Evolutionary conservation across 2,113 vertebrate species (phyloP), one percentile per base, ranked within the genome.

Genomic region (Grallaria varia): DNA sequence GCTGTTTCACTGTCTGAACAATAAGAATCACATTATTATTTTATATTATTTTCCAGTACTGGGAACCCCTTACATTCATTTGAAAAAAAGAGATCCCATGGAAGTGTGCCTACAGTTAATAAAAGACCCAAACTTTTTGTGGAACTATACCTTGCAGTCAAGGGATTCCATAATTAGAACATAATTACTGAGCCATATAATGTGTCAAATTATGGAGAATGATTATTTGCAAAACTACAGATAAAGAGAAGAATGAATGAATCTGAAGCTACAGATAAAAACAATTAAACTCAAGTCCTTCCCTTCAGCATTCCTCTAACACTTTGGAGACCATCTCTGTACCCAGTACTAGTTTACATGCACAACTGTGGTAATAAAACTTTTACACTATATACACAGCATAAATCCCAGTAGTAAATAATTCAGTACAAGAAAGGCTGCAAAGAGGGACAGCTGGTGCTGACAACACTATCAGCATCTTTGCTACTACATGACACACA

Each of bases 371-470:
- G 68, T 24, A 83, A 95, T 93, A 90, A 96, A 97, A 95, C 53
- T 86, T 94, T 91, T 75, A 89, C 84, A 44, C 82, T 86, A 63
- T 53, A 93, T 56, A 92, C 74, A 82, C 33, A 89, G 91, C 66
- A 84, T 74, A 93, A 97, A 88, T 91, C 95, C 88, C 93, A 92
- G 77, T 3, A 95, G 93, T 96, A 97, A 97, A 97, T 96, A 96
- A 96, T 80, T 90, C 72, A 92, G 72, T 10, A 87, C 35, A 71
- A 95, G 88, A 63, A 95, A 90, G 45, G 84, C 89, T 94, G 85
- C 81, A 85, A 93, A 71, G 87, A 88, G 86, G 74, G 91, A 96
- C 93, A 95, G 91, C 87, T 95, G 94, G 94, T 89, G 87, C 89
- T 95, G 95, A 89, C 93, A 95, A 93, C 18, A 19, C 84, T 86